Base-by-base conservation (phyloP, 2,888 invertebrate species). In the Cotesia congregata region DNA sequence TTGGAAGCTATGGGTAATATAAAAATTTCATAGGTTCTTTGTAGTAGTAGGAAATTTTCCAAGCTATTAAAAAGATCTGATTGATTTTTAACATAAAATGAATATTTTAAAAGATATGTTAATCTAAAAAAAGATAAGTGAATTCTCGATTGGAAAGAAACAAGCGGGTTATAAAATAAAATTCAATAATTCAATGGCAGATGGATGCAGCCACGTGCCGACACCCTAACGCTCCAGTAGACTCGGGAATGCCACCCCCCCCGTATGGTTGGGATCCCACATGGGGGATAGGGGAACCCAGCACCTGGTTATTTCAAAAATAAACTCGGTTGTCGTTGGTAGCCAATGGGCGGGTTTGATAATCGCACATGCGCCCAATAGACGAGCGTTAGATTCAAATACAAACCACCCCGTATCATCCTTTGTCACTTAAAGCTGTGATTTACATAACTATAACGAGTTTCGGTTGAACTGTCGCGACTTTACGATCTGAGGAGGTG, bases 191-290 rank as follows among this genome's bases (percentile, higher is more conserved):
- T 50, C n/a, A 50, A 50, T 30, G 12, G 50, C 50, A 50, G 50
- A 50, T 50, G 50, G 50, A 12, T 12, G 12, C 9, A 50, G 50
- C 50, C 50, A 50, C 50, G 50, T 50, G 50, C 50, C 50, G 50
- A 50, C 50, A 50, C 50, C 50, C 50, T 12, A 7, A 74, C 65
- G 50, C 12, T 15, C 40, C 5, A 17, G 38, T 12, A 41, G 20
- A 7, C n/a, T 15, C 7, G 6, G 65, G 30, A 17, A 60, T 65
- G 6, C 38, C 62, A 72, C 72, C 76, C 72, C 76, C 72, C 72
- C 76, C 41, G 64, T 40, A 62, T 50, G 67, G 50, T 67, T n/a
- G n/a, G 30, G 9, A 76, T 72, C 67, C 62, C 73, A 72, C 62
- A 68, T 62, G 62, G 67, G 65, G 59, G 67, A 39, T 40, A 6